These are phyloP conservation scores for Tachysurus vachellii DNA, from an alignment of 2,113 vertebrate genomes.

Conservation along the genomic window DNA sequence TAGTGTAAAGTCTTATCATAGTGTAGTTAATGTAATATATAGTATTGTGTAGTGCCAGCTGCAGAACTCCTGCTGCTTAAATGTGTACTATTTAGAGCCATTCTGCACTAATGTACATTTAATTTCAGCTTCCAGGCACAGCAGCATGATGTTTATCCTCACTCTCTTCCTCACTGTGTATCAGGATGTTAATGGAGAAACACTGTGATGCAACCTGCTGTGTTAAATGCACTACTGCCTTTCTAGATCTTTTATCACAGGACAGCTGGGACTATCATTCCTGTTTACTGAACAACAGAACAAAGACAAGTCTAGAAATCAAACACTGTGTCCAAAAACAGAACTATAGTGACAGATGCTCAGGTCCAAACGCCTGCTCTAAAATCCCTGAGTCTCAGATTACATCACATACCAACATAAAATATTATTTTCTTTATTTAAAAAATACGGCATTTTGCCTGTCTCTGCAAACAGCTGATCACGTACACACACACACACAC, in stretches of 20 bases:
- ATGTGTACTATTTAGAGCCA: neutral
- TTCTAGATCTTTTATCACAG: neutral
- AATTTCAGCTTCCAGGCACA: neutral
- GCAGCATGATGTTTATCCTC: neutral
- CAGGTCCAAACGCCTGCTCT: neutral
- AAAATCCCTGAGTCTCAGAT: neutral
- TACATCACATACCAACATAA: neutral
- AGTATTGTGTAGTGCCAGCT: neutral
- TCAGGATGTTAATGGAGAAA: neutral
- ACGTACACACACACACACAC: constrained; percentile 3
- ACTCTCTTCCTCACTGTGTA: neutral
- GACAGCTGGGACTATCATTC: neutral
- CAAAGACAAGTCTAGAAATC: neutral
- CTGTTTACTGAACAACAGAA: neutral
- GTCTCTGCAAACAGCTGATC: constrained; percentile 2
- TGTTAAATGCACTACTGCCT: neutral
- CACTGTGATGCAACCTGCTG: constrained; percentile 14
- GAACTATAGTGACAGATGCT: neutral
- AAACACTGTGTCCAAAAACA: neutral
- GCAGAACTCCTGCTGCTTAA: neutral
- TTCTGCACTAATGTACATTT: too few species aligned
- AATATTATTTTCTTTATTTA: too few species aligned
- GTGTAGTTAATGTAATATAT: neutral
- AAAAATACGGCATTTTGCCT: neutral
- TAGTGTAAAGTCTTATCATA: too few species aligned